These are phyloP conservation scores for Xanthia icteritia DNA, from an alignment of 2,888 invertebrate species.

Conservation along the genomic window DNA sequence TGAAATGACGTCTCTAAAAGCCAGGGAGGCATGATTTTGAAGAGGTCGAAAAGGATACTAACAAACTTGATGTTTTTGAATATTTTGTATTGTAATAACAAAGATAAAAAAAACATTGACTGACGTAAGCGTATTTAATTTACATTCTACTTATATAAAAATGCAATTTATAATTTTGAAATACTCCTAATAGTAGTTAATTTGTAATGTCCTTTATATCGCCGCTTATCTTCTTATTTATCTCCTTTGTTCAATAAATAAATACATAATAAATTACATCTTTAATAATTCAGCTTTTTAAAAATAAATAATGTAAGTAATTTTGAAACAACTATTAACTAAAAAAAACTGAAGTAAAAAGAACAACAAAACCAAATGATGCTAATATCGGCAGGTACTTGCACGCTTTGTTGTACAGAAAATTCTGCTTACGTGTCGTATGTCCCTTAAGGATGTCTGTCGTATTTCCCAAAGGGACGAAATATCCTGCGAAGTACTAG, in stretches of 20 bases:
- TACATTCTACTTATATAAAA: background rate
- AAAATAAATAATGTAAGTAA: background rate
- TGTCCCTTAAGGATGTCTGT: constrained; percentile 82
- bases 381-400: background rate
- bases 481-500: constrained; percentile 90
- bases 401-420: constrained; percentile 8
- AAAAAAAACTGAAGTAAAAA: background rate
- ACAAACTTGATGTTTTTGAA: constrained; percentile 5
- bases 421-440: constrained; percentile 40
- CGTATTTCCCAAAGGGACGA: constrained; percentile 90
- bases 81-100: background rate
- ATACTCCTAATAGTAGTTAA: background rate
- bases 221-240: background rate
- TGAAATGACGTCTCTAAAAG: constrained; percentile 79
- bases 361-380: background rate
- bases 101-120: constrained; percentile 9
- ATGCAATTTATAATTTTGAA: background rate
- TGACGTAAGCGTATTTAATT: background rate
- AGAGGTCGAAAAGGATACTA: constrained; percentile 52
- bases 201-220: background rate
- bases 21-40: constrained; percentile 72
- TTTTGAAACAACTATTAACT: background rate
- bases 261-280: background rate
- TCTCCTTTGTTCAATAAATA: background rate
- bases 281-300: background rate